Evolutionary conservation across 2,113 vertebrate species (phyloP).

Genomic region (Balaenoptera acutorostrata): DNA sequence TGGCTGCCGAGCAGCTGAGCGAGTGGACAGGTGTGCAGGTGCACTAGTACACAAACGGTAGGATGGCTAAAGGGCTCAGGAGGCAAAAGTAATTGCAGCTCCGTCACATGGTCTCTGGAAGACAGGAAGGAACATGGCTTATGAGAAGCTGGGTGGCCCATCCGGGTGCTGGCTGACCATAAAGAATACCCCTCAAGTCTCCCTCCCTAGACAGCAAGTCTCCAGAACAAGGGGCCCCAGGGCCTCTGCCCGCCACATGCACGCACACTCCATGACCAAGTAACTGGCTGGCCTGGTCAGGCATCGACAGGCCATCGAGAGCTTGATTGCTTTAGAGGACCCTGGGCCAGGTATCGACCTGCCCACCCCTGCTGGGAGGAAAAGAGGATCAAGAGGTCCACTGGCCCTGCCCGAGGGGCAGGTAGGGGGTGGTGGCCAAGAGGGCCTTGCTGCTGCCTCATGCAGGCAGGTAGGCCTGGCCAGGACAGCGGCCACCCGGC

Average conservation of each 20-base stretch:
- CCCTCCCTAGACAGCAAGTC: background rate
- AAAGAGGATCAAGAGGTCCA: background rate
- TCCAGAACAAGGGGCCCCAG: background rate
- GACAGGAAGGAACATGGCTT: background rate
- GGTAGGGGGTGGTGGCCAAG: background rate
- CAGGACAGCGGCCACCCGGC: background rate
- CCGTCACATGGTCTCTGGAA: background rate
- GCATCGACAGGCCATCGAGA: background rate
- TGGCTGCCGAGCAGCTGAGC: rapidly evolving
- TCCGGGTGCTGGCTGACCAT: background rate
- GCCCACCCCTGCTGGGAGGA: background rate
- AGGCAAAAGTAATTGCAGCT: background rate
- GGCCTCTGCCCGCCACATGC: background rate
- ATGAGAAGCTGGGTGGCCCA: background rate
- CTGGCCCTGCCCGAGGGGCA: background rate
- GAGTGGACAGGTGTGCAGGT: background rate
- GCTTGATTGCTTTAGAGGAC: conserved; percentile 43
- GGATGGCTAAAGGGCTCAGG: background rate
- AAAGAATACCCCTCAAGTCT: background rate
- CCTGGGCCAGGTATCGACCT: background rate
- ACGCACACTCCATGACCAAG: background rate
- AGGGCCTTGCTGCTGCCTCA: background rate
- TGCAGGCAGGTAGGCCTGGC: background rate
- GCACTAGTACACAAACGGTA: rapidly evolving
- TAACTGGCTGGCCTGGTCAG: background rate